Percentiles rank a stretch among this genome's conserved stretches.
phyloP scores from a whole-genome alignment of 2,888 invertebrate species.

The Corythucha ciliata region DNA sequence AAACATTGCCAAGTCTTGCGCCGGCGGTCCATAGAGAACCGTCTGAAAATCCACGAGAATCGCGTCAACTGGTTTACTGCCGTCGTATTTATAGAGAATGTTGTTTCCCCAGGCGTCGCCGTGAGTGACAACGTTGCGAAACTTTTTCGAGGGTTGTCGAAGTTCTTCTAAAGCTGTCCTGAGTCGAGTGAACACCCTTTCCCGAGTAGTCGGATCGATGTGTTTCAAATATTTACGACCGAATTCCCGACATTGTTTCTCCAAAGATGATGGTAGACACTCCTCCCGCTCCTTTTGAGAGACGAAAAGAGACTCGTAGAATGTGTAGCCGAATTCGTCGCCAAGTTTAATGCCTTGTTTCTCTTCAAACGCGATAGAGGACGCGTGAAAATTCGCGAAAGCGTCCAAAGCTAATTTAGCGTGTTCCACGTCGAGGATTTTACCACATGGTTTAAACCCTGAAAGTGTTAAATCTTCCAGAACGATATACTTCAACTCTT shows the following conservation, averaged over 20 bases:
- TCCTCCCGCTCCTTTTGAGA: neutral
- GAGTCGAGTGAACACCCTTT: conserved; percentile 11
- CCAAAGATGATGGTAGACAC: conserved; percentile 15
- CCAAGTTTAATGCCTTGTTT: conserved; percentile 14
- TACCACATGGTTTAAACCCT: conserved; percentile 19
- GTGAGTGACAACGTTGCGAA: conserved; percentile 25
- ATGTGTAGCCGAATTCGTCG: conserved; percentile 19
- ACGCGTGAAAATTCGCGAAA: conserved; percentile 27
- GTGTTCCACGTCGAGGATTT: conserved; percentile 15
- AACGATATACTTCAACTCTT: conserved; percentile 20
- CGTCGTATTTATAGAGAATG: conserved; percentile 24
- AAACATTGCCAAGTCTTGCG: conserved; percentile 23
- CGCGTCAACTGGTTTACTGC: conserved; percentile 15
- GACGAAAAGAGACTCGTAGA: conserved; percentile 23
- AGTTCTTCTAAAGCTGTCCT: neutral
- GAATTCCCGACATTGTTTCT: conserved; percentile 12
- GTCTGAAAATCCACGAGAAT: conserved; percentile 28
- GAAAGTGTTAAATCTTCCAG: conserved; percentile 22
- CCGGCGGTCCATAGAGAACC: conserved; percentile 23
- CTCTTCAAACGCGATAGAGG: conserved; percentile 22
- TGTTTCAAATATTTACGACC: conserved; percentile 7
- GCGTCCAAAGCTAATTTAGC: conserved; percentile 20
- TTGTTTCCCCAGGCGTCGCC: conserved; percentile 30
- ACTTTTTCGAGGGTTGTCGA: conserved; percentile 14
- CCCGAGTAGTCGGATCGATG: neutral